Conservation (phyloP, 2,888 invertebrate species). For the Drosophila peninsularis region DNA sequence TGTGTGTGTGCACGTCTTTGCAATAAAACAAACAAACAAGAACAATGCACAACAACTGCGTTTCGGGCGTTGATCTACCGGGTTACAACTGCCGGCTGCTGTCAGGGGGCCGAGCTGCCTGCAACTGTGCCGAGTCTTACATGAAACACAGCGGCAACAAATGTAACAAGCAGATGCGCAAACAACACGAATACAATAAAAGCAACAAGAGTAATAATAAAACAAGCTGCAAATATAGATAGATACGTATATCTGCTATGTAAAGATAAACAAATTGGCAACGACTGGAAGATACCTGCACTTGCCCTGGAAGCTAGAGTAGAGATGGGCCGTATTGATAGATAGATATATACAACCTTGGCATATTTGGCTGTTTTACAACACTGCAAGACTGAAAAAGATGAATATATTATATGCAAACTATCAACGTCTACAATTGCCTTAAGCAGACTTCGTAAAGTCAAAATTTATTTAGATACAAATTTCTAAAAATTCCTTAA, state of each 20-base stretch:
- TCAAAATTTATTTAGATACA: not conserved
- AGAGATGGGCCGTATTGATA: no score
- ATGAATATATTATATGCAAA: not conserved
- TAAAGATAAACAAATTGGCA: not conserved
- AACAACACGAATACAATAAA: slow-evolving; percentile 21
- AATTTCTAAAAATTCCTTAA: not conserved
- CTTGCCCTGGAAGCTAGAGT: not conserved
- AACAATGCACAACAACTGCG: slow-evolving; percentile 25
- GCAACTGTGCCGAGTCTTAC: slow-evolving; percentile 16
- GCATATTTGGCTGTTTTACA: not conserved
- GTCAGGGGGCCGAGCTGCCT: slow-evolving; percentile 1
- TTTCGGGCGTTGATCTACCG: slow-evolving; percentile 60
- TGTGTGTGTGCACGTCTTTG: slow-evolving; percentile 66
- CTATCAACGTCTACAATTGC: not conserved
- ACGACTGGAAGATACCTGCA: slow-evolving; percentile 5
- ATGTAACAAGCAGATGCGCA: slow-evolving; percentile 53
- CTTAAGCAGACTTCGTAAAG: no score
- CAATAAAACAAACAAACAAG: slow-evolving; percentile 66
- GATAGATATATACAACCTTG: not conserved
- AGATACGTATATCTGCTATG: not conserved
- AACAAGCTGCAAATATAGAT: slow-evolving; percentile 12
- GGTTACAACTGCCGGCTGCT: slow-evolving; percentile 27
- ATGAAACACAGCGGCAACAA: slow-evolving; percentile 33
- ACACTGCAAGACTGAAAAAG: not conserved
- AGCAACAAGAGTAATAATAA: slow-evolving; percentile 6